Conservation (phyloP, 1,140 invertebrate species). For the Tetramorium simillimum region DNA sequence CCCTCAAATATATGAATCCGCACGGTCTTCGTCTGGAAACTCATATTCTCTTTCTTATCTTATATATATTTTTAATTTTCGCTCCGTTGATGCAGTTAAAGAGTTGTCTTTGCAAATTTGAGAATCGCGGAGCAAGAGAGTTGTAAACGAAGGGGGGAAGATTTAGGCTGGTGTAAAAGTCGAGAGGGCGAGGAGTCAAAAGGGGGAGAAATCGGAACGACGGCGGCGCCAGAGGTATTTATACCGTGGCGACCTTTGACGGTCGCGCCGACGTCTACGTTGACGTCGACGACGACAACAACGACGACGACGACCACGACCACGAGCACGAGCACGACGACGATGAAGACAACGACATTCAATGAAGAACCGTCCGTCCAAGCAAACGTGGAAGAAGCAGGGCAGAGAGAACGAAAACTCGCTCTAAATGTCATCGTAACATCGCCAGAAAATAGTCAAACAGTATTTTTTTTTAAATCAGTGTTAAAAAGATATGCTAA, state of each 20-base stretch:
- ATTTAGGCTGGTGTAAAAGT: slow-evolving; percentile 55
- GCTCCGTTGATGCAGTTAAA: neutral
- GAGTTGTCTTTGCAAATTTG: slow-evolving; percentile 18
- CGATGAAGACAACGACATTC: slow-evolving; percentile 59
- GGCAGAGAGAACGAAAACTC: slow-evolving; percentile 5
- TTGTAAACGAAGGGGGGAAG: slow-evolving; percentile 14
- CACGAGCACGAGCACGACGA: neutral
- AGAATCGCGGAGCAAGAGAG: neutral
- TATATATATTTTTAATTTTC: slow-evolving; percentile 12
- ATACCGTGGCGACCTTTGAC: slow-evolving; percentile 78
- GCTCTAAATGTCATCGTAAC: slow-evolving; percentile 65
- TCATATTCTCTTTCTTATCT: neutral
- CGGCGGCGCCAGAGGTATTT: slow-evolving; percentile 77
- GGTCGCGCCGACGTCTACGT: slow-evolving; percentile 65
- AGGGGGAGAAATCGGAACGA: slow-evolving; percentile 64
- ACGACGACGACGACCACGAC: slow-evolving; percentile 11
- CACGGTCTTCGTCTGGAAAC: neutral
- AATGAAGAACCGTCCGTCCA: slow-evolving; percentile 71
- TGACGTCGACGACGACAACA: slow-evolving; percentile 14
- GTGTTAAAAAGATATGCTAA: neutral
- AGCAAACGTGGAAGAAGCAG: slow-evolving; percentile 56
- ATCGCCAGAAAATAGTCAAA: neutral
- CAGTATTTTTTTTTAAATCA: neutral
- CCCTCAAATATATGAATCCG: neutral
- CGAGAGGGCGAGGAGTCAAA: slow-evolving; percentile 39